A percentile compares a stretch with the other conserved stretches of the same genome.
These are phyloP conservation scores for Salarias fasciatus DNA, from an alignment of 2,797 vertebrate genomes.

Conservation along the genomic window DNA sequence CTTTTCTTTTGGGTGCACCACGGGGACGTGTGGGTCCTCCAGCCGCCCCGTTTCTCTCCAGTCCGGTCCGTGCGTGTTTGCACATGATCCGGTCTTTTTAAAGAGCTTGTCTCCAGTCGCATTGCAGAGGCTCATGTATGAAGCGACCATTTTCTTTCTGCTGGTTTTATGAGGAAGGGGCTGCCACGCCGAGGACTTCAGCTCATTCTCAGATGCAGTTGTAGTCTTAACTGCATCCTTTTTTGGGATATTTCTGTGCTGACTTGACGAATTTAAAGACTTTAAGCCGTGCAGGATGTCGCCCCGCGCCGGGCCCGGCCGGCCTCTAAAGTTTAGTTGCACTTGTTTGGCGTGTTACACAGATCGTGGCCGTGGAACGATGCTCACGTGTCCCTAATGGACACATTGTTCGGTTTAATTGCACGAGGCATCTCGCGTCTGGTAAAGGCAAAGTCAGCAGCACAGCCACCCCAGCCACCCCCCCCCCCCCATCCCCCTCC, in stretches of 20 bases:
- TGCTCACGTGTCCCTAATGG: neutral
- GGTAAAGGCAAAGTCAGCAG: constrained; percentile 36
- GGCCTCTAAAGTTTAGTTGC: constrained; percentile 55
- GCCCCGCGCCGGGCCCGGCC: no score
- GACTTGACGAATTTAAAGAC: no score
- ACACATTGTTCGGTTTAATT: constrained; percentile 47
- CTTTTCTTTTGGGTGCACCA: constrained; percentile 7
- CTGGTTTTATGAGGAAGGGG: constrained; percentile 45
- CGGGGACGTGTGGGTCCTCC: no score
- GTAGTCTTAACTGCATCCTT: no score
- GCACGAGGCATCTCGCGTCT: constrained; percentile 36
- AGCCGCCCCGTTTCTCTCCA: neutral
- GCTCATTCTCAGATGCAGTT: no score
- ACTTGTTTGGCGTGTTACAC: no score
- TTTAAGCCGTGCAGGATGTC: no score
- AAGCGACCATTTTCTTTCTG: constrained; percentile 82
- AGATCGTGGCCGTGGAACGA: constrained; percentile 25
- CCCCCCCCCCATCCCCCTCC: no score
- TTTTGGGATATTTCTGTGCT: no score
- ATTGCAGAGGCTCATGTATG: constrained; percentile 83
- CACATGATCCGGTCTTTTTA: neutral
- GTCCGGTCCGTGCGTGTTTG: neutral
- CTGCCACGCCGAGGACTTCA: no score
- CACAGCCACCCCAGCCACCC: neutral
- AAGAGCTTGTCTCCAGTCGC: constrained; percentile 75